Evolutionary conservation across 2,113 vertebrate genomes (phyloP), one percentile per base, ranked within the genome.

Genomic region (Osmerus eperlanus): DNA sequence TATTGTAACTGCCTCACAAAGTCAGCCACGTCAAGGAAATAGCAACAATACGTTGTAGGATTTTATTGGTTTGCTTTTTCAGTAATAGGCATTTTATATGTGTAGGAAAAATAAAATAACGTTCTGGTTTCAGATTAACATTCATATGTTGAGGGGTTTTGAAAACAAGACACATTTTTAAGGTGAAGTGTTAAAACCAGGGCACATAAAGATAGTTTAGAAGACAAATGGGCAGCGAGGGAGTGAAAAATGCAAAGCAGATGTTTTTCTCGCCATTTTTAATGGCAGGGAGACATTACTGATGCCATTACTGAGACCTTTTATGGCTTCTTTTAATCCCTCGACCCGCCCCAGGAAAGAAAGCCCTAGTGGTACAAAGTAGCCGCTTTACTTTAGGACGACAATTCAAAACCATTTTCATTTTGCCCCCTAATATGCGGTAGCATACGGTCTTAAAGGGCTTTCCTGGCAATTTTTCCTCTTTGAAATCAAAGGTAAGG

Each of bases 241-340:
- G 90, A 91, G 86, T 81, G 83, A 87, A 87, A 91, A 90, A 92
- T 91, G 90, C 89, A 91, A 91, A 92, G 87, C 89, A 92, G 90
- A 93, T 92, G 90, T 92, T 91, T 92, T 92, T 86, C 79, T 85
- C 79, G 83, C 80, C 81, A 70, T 86, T 88, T 89, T 89, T 89
- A 90, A 91, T 88, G 87, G 88, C 85, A 85, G 86, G 84, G 70
- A 92, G 90, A 94, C 95, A 96, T 96, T 96, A 95, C 93, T 88
- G 91, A 92, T 93, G 91, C 94, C 94, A 95, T 97, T 97, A 96
- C 94, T 91, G 94, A 95, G 95, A 96, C 94, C 95, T 95, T 95
- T 91, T 90, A 92, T 93, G 92, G 94, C 95, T 94, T 92, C 94
- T 96, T 96, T 94, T 94, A 95, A 96, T 95, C 95, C 92, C 94